Evolutionary conservation across 2,797 vertebrate genomes (phyloP), one percentile per base, ranked within the genome.

Genomic region (Tragopan temminckii): DNA sequence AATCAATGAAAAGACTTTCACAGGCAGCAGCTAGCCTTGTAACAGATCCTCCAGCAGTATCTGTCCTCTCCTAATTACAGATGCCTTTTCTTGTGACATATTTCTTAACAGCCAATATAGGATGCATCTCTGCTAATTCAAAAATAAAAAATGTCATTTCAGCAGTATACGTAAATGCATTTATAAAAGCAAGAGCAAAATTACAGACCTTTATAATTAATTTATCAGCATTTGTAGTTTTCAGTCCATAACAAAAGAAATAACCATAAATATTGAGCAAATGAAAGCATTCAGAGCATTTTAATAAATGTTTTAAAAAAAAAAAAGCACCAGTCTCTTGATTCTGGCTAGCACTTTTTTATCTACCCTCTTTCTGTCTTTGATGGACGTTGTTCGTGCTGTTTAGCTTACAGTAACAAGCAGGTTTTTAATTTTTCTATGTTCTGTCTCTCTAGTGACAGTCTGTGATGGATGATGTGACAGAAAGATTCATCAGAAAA

Each of bases 401-500:
- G 81, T 68, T 95, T 87, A 94, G 94, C 96, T 96, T 96, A 92
- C 74, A 85, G 88, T 96, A 95, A 88, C 57, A 95, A 96, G 68
- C 23, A 91, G 43, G 29, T 69, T 95, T 97, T 97, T 95, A 96
- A 94, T 94, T 96, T 96, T 91, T 90, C 38, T 80, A 25, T 53
- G 74, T 94, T 93, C 29, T 11, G 69, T 38, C 50, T 95, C 52
- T 93, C 79, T 61, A 25, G 7, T 79, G 90, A 45, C 86, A 92
- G 35, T 14, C 43, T 85, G 46, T 94, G 89, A 96, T 95, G 59
- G 88, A 97, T 92, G 88, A 93, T 81, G 71, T 93, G 86, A 89
- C 89, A 93, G 94, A 77, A 95, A 76, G 83, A 84, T 80, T 91
- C 29, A 77, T 83, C 36, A 74, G 29, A 72, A 85, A 63, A 52